phyloP scores from a whole-genome alignment of 2,888 invertebrate species.

The Tetragnatha montana region DNA sequence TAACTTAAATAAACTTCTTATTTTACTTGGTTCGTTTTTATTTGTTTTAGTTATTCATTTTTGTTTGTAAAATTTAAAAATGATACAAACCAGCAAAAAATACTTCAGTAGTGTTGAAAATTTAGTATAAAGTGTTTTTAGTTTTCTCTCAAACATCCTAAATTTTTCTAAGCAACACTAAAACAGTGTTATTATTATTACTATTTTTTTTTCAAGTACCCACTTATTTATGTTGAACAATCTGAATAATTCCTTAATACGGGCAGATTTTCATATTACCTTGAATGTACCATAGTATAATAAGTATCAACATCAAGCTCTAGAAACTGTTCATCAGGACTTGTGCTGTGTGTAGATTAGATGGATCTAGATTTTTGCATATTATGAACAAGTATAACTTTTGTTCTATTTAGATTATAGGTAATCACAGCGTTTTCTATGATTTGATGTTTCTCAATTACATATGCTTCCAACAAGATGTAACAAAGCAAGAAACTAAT shows the following conservation, averaged over 20 bases:
- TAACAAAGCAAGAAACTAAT: neutral
- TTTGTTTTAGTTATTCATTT: neutral
- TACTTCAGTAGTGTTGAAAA: neutral
- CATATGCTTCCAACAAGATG: neutral
- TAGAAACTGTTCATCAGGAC: neutral
- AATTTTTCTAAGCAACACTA: neutral
- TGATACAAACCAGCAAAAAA: no score
- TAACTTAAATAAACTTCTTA: neutral
- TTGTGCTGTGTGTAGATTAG: neutral
- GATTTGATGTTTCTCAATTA: neutral
- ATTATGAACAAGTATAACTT: neutral
- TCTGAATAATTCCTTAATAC: neutral
- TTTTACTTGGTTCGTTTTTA: slow-evolving; percentile 5
- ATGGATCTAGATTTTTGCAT: neutral
- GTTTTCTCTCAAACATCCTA: neutral
- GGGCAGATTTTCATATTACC: neutral
- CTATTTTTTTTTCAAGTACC: neutral
- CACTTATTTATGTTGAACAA: neutral
- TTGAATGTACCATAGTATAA: neutral
- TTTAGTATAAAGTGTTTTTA: neutral
- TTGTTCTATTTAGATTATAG: neutral
- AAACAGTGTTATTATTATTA: neutral
- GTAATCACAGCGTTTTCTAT: neutral
- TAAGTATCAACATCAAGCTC: slow-evolving; percentile 1
- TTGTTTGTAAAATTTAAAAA: neutral